A percentile compares a stretch with the other conserved stretches of the same genome.
These are phyloP conservation scores for Rhinolophus sinicus DNA, from an alignment of 2,113 vertebrate species.

Conservation along the genomic window DNA sequence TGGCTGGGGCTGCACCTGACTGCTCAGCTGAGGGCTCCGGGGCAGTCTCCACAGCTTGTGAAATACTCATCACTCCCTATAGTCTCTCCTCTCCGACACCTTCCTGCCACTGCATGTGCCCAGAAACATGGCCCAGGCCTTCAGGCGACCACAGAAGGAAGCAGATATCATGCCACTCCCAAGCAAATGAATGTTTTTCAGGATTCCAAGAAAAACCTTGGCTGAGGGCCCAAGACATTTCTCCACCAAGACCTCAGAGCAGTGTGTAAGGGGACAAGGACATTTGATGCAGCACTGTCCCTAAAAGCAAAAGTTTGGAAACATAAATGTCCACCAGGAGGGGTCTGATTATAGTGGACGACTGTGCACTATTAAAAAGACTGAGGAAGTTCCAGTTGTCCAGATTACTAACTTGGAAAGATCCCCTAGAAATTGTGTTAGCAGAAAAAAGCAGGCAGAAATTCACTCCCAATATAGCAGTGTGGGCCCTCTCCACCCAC, in stretches of 20 bases:
- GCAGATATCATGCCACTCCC: not conserved
- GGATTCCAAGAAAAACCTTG: not conserved
- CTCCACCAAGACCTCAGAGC: not conserved
- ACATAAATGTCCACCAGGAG: not conserved
- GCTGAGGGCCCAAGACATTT: not conserved
- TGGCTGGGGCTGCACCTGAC: not conserved
- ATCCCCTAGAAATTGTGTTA: not conserved
- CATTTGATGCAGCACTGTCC: not conserved
- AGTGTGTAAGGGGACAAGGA: not conserved
- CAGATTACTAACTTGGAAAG: not conserved
- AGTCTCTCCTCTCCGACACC: not conserved
- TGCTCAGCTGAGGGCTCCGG: not conserved
- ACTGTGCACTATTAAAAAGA: not conserved
- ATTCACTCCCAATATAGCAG: not conserved
- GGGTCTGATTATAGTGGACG: not conserved
- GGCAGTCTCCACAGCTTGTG: not conserved
- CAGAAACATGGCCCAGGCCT: not conserved
- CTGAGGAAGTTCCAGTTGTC: not conserved
- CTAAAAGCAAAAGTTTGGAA: not conserved
- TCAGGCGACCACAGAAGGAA: not conserved
- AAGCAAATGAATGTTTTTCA: slow-evolving; percentile 9
- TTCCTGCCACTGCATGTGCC: not conserved
- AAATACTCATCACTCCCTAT: not conserved
- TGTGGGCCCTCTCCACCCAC: not conserved
- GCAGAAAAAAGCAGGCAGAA: not conserved